Base-by-base conservation (phyloP, 1,140 invertebrate genomes). In the Trissolcus basalis region DNA sequence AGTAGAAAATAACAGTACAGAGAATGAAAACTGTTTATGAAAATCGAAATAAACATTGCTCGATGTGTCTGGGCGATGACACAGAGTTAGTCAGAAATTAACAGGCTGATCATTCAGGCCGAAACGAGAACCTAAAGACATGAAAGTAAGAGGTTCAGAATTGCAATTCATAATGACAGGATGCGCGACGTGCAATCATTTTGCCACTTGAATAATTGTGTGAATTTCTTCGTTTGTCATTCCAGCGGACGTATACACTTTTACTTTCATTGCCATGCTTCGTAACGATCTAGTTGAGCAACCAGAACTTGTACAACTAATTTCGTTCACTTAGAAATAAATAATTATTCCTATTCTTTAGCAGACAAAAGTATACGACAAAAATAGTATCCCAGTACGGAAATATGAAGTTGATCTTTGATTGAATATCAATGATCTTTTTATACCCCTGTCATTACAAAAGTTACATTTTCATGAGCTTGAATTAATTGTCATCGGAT, bases 101-200 rank as follows among this genome's bases (percentile, higher is more conserved):
- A 27, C 19, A 3, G 19, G 19, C 19, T n/a, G n/a, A n/a, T 39
- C 43, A 45, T 55, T 55, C 35, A 12, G 27, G 55, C n/a, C 39
- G 11, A 56, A 65, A 27, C 35, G 33, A 33, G 48, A 19, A 65
- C n/a, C 43, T 54, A 65, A 53, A 55, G 61, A 49, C 53, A 56
- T 50, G 63, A 67, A 56, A 56, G 61, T 65, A 55, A 49, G 13
- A 49, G 39, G 13, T 51, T 43, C 51, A 9, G 51, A 49, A 65
- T 65, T 55, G 55, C 45, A 50, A 1, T 50, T 56, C 36, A 44
- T 55, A 50, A 67, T 43, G 10, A 12, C 63, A 58, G 63, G 63
- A 67, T 56, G 35, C 51, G 35, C 51, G 50, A 54, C 53, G 51
- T 48, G 53, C 33, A 48, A 56, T 56, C 19, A 67, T 67, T 56